Evolutionary conservation across 2,888 invertebrate genomes (phyloP), one percentile per base, ranked within the genome.

Genomic region (Drosophila monieri): DNA sequence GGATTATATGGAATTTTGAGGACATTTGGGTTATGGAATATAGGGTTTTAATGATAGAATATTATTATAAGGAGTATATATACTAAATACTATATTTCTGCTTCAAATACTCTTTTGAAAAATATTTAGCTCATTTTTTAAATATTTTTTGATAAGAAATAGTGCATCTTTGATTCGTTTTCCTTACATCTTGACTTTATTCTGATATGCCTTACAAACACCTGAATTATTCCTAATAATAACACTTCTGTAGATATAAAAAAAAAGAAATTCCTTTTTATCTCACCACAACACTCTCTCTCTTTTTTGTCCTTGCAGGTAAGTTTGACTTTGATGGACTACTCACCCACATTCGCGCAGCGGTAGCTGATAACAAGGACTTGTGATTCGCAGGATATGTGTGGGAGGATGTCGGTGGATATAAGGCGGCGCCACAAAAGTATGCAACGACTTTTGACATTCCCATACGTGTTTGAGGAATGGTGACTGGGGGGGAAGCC

Each of bases 321-420:
- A 85, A 81, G 81, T 87, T 57, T 87, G 88, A 81, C 81, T 69
- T 81, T 81, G 81, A 87, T 81, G 81, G 79, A 81, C 83, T 73
- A 52, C 52, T 44, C 61, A 44, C 49, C 27, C 67, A 15, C 41
- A 12, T 10, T 21, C 15, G 32, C 46, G 56, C 23, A 46, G 51
- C 47, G 60, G 49, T 14, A 44, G 44, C 53, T 60, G 58, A 56
- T 62, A 65, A 61, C 61, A 57, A 69, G 55, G 47, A 43, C 21
- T 21, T 12, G 21, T 39, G 62, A 55, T 51, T 35, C 30, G 46
- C 8, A 32, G 25, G 48, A 35, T 44, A 35, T 37, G 52, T 52
- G 59, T 77, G 62, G 32, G 57, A 44, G 54, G 30, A 37, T 43
- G 18, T 21, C n/a, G n/a, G 3, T 6, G 12, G 3, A 32, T n/a